Evolutionary conservation across 2,888 invertebrate genomes (phyloP).

Genomic region (Phragmatobia fuliginosa): DNA sequence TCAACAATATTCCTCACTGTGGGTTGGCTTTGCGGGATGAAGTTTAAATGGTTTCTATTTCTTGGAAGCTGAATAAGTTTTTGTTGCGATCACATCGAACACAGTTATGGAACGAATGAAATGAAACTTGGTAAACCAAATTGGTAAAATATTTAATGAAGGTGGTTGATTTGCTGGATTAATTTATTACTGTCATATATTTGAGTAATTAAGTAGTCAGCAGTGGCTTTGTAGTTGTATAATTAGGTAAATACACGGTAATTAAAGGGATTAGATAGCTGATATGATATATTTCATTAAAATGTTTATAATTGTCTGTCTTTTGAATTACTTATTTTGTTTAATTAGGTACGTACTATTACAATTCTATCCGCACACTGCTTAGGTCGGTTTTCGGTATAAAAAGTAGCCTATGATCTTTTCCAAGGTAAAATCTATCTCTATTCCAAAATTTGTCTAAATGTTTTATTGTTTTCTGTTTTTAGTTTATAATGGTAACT

Average conservation of each 20-base stretch:
- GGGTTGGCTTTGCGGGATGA: background rate
- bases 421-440: too few species aligned
- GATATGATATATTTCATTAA: background rate
- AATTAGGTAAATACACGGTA: background rate
- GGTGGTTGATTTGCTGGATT: background rate
- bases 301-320: too few species aligned
- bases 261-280: background rate
- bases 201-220: background rate
- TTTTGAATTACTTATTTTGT: too few species aligned
- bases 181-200: background rate
- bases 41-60: background rate
- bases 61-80: background rate
- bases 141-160: background rate
- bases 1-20: background rate
- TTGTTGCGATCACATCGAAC: background rate
- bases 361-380: too few species aligned
- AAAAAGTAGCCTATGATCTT: too few species aligned
- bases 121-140: background rate
- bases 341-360: too few species aligned
- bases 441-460: too few species aligned
- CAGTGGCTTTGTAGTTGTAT: background rate
- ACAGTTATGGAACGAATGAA: background rate
- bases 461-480: too few species aligned
- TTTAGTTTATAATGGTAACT: too few species aligned
- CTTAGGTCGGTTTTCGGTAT: too few species aligned